Conservation (phyloP, 2,888 invertebrate species). For the Hofmannophila pseudospretella region DNA sequence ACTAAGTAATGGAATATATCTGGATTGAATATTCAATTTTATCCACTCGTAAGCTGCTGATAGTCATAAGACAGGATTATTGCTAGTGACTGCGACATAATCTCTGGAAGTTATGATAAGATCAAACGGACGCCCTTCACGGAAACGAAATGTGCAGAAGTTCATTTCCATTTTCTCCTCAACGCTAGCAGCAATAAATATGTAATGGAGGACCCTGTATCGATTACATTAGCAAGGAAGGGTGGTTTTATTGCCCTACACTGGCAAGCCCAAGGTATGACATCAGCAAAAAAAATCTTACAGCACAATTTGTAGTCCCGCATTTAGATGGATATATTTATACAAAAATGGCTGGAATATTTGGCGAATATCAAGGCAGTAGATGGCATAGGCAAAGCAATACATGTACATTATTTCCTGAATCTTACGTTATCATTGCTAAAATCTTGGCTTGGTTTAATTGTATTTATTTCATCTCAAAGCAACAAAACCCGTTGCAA, state of each 20-base stretch:
- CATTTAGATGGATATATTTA: neutral
- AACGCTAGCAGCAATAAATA: constrained; percentile 55
- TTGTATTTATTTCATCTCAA: no score
- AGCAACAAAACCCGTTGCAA: no score
- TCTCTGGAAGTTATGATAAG: constrained; percentile 19
- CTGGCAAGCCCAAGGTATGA: constrained; percentile 44
- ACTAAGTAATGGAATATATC: constrained; percentile 5
- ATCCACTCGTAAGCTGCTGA: neutral
- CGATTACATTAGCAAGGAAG: constrained; percentile 50
- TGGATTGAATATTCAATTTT: constrained; percentile 9
- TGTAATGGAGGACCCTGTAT: constrained; percentile 56
- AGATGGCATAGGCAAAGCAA: no score
- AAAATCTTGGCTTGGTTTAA: constrained; percentile 16
- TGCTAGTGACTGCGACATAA: constrained; percentile 1
- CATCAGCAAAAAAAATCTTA: constrained; percentile 37
- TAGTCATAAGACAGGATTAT: neutral
- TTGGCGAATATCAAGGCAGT: no score
- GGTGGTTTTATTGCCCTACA: constrained; percentile 45
- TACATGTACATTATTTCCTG: no score
- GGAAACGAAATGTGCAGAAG: constrained; percentile 24
- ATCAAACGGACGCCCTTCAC: constrained; percentile 21
- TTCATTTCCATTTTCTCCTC: constrained; percentile 42
- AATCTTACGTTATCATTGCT: constrained; percentile 13
- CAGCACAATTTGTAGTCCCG: neutral
- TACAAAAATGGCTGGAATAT: no score